phyloP scores from a whole-genome alignment of 2,888 invertebrate genomes.

The Hyposoter didymator region DNA sequence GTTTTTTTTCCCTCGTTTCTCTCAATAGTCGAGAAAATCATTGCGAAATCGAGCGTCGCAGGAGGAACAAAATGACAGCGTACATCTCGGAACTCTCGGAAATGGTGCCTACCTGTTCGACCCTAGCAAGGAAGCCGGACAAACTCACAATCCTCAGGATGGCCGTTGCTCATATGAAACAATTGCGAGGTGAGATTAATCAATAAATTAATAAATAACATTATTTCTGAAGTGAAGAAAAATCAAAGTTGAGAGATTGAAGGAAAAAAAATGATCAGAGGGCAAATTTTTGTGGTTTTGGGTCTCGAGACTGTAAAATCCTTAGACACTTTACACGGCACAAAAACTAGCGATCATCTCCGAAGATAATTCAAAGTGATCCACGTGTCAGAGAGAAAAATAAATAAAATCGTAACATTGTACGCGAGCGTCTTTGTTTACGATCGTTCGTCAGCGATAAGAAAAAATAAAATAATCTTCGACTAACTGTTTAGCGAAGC shows the following conservation, averaged over 20 bases:
- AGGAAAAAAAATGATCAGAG: background rate
- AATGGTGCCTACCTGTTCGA: slow-evolving; percentile 99
- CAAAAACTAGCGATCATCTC: background rate
- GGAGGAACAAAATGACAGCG: slow-evolving; percentile 99
- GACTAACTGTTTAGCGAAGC: slow-evolving; percentile 24
- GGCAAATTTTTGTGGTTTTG: background rate
- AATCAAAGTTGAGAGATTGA: background rate
- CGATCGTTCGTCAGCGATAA: slow-evolving; percentile 49
- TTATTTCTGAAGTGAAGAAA: background rate
- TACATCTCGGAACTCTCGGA: slow-evolving; percentile 99
- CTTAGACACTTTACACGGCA: background rate
- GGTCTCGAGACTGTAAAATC: background rate
- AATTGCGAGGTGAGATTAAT: slow-evolving; percentile 91
- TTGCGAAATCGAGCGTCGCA: slow-evolving; percentile 98
- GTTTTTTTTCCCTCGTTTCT: slow-evolving; percentile 54
- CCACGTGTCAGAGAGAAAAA: slow-evolving; percentile 15
- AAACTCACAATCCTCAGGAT: slow-evolving; percentile 99
- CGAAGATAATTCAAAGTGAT: slow-evolving; percentile 22
- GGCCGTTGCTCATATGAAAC: slow-evolving; percentile 99
- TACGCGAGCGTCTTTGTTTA: slow-evolving; percentile 23
- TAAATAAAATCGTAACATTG: slow-evolving; percentile 24
- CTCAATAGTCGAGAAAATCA: slow-evolving; percentile 96
- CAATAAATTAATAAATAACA: slow-evolving; percentile 25
- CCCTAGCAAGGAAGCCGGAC: slow-evolving; percentile 98
- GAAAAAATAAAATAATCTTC: slow-evolving; percentile 25